Evolutionary conservation across 2,797 vertebrate species (phyloP), one percentile per base, ranked within the genome.

Genomic region (Crocidura indochinensis): DNA sequence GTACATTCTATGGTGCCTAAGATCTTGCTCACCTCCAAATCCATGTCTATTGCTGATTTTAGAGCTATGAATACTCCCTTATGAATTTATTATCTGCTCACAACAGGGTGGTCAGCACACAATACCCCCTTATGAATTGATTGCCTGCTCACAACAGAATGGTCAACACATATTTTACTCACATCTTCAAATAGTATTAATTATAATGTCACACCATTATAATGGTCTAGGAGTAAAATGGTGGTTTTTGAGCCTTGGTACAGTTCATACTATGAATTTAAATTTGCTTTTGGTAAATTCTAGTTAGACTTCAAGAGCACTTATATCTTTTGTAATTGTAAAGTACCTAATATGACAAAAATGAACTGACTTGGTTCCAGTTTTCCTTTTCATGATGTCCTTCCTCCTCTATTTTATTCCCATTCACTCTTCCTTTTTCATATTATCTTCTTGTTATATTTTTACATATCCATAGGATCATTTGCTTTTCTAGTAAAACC

Each of bases 271-370:
- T 10, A 27, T 47, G 44, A 88, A 31, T 67, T 78, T 92, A 78
- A 74, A 67, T 65, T 88, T 38, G 12, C 6, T 88, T 85, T 80
- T n/a, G 17, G n/a, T 60, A 24, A 85, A 71, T 87, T 68, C 56
- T 69, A 6, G 10, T 81, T 83, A 15, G 60, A 27, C 11, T 83
- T 86, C 46, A 65, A 4, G 26, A 49, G 46, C 8, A 46, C n/a
- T 44, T 65, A 15, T 26, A 75, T 24, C 27, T 46, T 77, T 65
- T 64, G 46, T 49, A 73, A 64, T 24, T 22, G 67, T 49, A 51
- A 53, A 73, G 14, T 17, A 44, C 27, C 53, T 27, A 14, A 26
- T 1, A 29, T 31, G 44, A 53, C 38, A 1, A 29, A 56, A 31
- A 65, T 64, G 27, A 77, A 75, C 17, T n/a, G 10, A 31, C 76